phyloP scores from a whole-genome alignment of 2,888 invertebrate species.

The Deilephila elpenor region DNA sequence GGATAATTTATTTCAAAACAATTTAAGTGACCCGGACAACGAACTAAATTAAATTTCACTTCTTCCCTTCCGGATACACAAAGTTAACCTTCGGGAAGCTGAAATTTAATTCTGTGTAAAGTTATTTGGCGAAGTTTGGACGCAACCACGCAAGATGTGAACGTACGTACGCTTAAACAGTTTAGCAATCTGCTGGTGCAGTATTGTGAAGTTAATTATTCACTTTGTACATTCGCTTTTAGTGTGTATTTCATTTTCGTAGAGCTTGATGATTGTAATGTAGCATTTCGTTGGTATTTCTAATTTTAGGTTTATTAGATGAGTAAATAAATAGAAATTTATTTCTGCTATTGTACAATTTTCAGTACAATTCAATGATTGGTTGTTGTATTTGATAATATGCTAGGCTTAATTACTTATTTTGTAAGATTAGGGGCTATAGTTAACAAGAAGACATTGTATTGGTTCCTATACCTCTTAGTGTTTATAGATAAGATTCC shows the following conservation, averaged over 20 bases:
- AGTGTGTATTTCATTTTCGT: neutral
- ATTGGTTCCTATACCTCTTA: too few relatives aligned
- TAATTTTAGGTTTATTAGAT: neutral
- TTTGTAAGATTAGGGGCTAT: too few relatives aligned
- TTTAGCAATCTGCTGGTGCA: conserved; percentile 27
- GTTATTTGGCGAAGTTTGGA: conserved; percentile 1
- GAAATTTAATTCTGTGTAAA: conserved; percentile 6
- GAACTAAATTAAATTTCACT: neutral
- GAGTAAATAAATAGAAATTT: too few relatives aligned
- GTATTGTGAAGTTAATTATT: conserved; percentile 33
- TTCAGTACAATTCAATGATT: too few relatives aligned
- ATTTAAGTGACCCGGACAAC: neutral
- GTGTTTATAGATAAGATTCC: too few relatives aligned
- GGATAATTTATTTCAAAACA: neutral
- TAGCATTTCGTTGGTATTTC: neutral
- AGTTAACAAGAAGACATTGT: too few relatives aligned
- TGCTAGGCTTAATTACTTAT: too few relatives aligned
- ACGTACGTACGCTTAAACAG: conserved; percentile 18
- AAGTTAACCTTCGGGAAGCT: neutral
- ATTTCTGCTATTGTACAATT: too few relatives aligned
- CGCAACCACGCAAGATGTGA: conserved; percentile 17
- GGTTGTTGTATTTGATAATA: too few relatives aligned
- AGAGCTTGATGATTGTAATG: neutral
- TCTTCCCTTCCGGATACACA: neutral
- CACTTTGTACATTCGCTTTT: neutral